These are phyloP conservation scores for Hyla sarda DNA, from an alignment of 2,113 vertebrate genomes.

Conservation along the genomic window DNA sequence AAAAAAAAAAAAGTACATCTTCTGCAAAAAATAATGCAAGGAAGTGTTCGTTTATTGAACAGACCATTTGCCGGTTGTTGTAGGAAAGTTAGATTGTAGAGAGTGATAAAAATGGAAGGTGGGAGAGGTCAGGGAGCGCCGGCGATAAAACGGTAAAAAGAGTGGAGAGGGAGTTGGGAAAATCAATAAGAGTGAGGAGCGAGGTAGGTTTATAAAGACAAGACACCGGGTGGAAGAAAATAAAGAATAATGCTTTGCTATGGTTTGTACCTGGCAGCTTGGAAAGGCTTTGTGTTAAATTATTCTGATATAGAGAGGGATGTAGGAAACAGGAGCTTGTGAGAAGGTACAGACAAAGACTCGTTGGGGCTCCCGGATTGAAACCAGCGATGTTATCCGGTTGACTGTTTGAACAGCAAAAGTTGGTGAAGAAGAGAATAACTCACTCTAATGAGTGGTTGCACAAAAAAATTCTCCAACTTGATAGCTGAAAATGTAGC, in stretches of 20 bases:
- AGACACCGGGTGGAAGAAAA: not conserved
- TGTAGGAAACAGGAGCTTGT: not conserved
- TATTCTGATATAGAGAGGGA: not conserved
- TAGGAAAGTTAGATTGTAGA: slow-evolving; percentile 37
- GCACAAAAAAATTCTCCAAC: too few species aligned
- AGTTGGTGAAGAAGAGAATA: not conserved
- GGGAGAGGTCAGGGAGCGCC: slow-evolving; percentile 24
- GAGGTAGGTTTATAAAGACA: slow-evolving; percentile 25
- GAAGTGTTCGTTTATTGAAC: slow-evolving; percentile 66
- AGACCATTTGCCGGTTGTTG: slow-evolving; percentile 42
- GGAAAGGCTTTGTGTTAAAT: not conserved
- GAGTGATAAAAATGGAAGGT: slow-evolving; percentile 34
- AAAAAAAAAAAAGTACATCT: slow-evolving; percentile 66
- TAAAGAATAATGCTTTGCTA: slow-evolving; percentile 36
- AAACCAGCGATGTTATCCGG: not conserved
- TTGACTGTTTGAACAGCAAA: not conserved
- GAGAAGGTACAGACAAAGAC: not conserved
- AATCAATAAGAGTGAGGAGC: slow-evolving; percentile 41
- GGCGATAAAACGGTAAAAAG: slow-evolving; percentile 7
- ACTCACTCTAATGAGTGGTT: not conserved
- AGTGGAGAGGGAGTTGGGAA: slow-evolving; percentile 32
- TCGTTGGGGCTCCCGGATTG: not conserved
- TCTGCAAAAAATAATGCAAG: slow-evolving; percentile 69
- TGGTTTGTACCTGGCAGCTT: not conserved
- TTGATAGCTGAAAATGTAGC: too few species aligned